Conservation (phyloP, 1,140 invertebrate genomes). For the Zaprionus africanus region DNA sequence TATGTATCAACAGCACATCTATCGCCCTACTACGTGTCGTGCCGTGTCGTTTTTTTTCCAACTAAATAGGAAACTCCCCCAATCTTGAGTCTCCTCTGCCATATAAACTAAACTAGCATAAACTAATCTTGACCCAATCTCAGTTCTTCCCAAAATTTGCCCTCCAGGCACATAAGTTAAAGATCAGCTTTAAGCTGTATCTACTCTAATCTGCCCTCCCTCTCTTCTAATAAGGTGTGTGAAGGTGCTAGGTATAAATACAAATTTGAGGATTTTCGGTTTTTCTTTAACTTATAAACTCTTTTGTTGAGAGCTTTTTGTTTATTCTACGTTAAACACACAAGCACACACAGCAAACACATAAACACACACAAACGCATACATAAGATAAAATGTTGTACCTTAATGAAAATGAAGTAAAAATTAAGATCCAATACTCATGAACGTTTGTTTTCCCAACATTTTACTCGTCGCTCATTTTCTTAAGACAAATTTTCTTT, state of each 20-base stretch:
- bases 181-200: conserved; percentile 14
- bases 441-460: conserved; percentile 56
- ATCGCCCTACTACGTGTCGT: conserved; percentile 85
- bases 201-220: conserved; percentile 1
- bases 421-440: conserved; percentile 43
- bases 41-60: conserved; percentile 84
- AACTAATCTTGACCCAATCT: conserved; percentile 2
- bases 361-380: conserved; percentile 29
- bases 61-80: conserved; percentile 36
- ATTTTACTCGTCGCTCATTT: conserved; percentile 33
- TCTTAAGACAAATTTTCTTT: conserved; percentile 9
- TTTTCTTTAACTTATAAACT: conserved; percentile 56
- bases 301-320: conserved; percentile 73
- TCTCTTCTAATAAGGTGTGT: conserved; percentile 32
- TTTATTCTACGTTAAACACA: conserved; percentile 30
- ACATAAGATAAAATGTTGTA: conserved; percentile 49
- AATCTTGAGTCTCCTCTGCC: conserved; percentile 43
- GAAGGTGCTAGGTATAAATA: conserved; percentile 38
- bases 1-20: conserved; percentile 88
- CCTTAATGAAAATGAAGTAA: conserved; percentile 34
- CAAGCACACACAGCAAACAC: conserved; percentile 33
- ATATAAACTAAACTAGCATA: conserved; percentile 2
- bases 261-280: conserved; percentile 50
- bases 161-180: conserved; percentile 6
- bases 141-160: conserved; percentile 1